phyloP scores from a whole-genome alignment of 2,888 invertebrate genomes.

The Philonicus albiceps region DNA sequence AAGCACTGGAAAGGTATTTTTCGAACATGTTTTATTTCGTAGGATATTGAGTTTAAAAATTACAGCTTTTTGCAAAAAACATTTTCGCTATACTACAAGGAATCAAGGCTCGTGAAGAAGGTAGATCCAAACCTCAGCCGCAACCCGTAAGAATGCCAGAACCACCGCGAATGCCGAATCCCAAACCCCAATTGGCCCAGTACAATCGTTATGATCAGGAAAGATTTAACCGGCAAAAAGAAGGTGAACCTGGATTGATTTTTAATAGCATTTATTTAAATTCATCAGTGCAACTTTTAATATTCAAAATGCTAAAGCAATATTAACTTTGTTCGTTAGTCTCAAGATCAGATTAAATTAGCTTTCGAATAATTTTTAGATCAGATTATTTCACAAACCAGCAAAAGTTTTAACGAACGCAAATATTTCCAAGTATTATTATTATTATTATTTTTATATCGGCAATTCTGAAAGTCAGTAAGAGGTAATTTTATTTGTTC shows the following conservation, averaged over 20 bases:
- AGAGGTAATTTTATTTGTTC: too few relatives aligned
- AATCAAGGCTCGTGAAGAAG: conserved; percentile 93
- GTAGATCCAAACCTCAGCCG: conserved; percentile 69
- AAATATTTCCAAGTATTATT: too few relatives aligned
- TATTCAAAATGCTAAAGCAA: too few relatives aligned
- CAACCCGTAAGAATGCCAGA: conserved; percentile 65
- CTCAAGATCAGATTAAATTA: too few relatives aligned
- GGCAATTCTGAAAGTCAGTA: too few relatives aligned
- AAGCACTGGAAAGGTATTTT: conserved; percentile 84
- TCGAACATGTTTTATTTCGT: neutral
- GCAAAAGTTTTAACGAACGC: too few relatives aligned
- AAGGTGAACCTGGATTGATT: conserved; percentile 61
- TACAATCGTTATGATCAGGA: conserved; percentile 99
- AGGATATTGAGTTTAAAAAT: conserved; percentile 47
- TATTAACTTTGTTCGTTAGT: too few relatives aligned
- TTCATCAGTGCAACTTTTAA: too few relatives aligned
- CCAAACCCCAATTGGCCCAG: conserved; percentile 70
- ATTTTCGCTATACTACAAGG: conserved; percentile 90
- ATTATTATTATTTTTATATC: too few relatives aligned
- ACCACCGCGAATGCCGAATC: conserved; percentile 64
- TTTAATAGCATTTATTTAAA: too few relatives aligned
- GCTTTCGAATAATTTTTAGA: too few relatives aligned
- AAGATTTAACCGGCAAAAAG: conserved; percentile 89
- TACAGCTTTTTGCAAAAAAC: conserved; percentile 87
- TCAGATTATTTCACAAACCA: too few relatives aligned